These are phyloP conservation scores for Syrphus vitripennis DNA, from an alignment of 2,888 invertebrate genomes.

Conservation along the genomic window DNA sequence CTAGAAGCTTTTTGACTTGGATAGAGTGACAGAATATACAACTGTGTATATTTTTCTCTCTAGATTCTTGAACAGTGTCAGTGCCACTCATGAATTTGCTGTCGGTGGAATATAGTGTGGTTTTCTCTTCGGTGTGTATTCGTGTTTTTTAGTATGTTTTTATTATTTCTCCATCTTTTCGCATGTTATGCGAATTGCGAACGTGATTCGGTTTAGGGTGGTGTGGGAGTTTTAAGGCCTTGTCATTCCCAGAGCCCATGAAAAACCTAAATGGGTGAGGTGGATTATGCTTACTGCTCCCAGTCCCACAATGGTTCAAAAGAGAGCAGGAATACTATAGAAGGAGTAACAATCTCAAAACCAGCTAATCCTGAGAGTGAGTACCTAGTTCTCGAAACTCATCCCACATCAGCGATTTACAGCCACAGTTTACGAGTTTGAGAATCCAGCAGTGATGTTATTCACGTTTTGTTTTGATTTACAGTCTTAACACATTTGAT, in stretches of 20 bases:
- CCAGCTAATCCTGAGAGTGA: conserved; percentile 26
- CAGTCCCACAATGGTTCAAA: conserved; percentile 13
- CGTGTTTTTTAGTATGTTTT: conserved; percentile 51
- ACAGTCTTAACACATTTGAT: too few relatives aligned
- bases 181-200: conserved; percentile 15
- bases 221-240: conserved; percentile 22
- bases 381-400: neutral
- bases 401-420: neutral
- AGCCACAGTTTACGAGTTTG: neutral
- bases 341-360: neutral
- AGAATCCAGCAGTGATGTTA: conserved; percentile 1
- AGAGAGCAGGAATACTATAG: conserved; percentile 3
- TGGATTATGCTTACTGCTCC: conserved; percentile 25
- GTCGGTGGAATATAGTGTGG: neutral
- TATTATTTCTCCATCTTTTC: conserved; percentile 4
- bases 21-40: conserved; percentile 11
- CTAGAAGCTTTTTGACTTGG: neutral
- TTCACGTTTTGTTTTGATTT: neutral
- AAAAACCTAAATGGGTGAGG: conserved; percentile 28
- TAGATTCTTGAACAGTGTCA: conserved; percentile 3
- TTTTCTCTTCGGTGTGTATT: conserved; percentile 47
- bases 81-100: neutral
- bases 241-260: conserved; percentile 55
- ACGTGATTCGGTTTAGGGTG: neutral
- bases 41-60: conserved; percentile 8